phyloP scores from a whole-genome alignment of 2,888 invertebrate species.

The Macaria notata region DNA sequence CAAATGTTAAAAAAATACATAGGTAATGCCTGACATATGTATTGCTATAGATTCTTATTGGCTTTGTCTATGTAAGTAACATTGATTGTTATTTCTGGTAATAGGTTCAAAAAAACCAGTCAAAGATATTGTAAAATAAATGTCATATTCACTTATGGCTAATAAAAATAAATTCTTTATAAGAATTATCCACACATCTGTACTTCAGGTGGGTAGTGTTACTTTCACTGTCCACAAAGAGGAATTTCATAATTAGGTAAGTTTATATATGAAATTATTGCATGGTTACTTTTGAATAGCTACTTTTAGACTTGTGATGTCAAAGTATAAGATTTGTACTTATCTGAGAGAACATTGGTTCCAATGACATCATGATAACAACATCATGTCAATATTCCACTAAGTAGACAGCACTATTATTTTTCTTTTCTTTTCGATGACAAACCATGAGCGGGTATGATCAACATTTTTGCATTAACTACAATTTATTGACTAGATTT shows the following conservation, averaged over 20 bases:
- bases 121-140: constrained; percentile 18
- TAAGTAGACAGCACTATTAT: constrained; percentile 51
- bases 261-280: constrained; percentile 25
- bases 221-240: constrained; percentile 31
- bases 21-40: constrained; percentile 26
- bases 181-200: constrained; percentile 32
- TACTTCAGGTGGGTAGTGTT: constrained; percentile 25
- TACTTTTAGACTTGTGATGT: constrained; percentile 15
- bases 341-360: constrained; percentile 37
- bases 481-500: constrained; percentile 81
- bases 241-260: constrained; percentile 24
- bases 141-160: constrained; percentile 22
- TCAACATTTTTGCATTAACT: constrained; percentile 80
- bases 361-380: constrained; percentile 60
- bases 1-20: constrained; percentile 37
- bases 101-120: constrained; percentile 23
- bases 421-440: constrained; percentile 54
- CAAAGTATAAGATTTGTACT: constrained; percentile 53
- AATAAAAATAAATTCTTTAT: constrained; percentile 27
- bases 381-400: constrained; percentile 53
- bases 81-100: constrained; percentile 11
- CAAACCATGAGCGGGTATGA: constrained; percentile 78
- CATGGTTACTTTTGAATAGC: constrained; percentile 21
- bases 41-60: constrained; percentile 26
- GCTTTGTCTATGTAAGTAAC: constrained; percentile 7